These are phyloP conservation scores for Spicauda simplicius DNA, from an alignment of 2,888 invertebrate species.

Conservation along the genomic window DNA sequence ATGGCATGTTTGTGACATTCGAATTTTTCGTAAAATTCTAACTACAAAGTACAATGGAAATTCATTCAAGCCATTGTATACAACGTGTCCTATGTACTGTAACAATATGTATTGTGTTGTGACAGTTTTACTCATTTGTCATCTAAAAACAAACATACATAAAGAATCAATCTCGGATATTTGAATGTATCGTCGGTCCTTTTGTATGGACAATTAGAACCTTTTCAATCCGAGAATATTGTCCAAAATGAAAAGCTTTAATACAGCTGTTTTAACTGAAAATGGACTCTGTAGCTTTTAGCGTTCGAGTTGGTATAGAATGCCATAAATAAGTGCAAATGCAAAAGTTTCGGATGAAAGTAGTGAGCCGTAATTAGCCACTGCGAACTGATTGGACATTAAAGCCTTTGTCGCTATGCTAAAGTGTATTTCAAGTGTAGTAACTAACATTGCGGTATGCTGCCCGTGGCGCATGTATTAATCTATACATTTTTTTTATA, in stretches of 20 bases:
- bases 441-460: constrained; percentile 14
- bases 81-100: too few relatives aligned
- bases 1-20: too few relatives aligned
- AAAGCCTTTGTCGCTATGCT: constrained; percentile 26
- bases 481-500: too few relatives aligned
- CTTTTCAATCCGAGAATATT: constrained; percentile 33
- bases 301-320: neutral
- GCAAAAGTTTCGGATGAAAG: constrained; percentile 33
- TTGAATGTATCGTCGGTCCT: constrained; percentile 21
- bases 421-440: neutral
- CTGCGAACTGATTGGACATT: constrained; percentile 34
- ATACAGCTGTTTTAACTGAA: constrained; percentile 17
- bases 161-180: neutral
- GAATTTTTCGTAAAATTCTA: too few relatives aligned
- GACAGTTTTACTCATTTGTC: neutral
- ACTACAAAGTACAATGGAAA: too few relatives aligned
- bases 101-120: too few relatives aligned
- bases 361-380: constrained; percentile 33
- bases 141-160: neutral
- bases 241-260: constrained; percentile 28
- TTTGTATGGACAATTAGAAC: constrained; percentile 35
- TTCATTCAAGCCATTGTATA: too few relatives aligned
- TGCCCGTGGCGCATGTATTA: neutral
- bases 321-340: constrained; percentile 27
- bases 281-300: neutral